phyloP scores from a whole-genome alignment of 2,797 vertebrate genomes.

The Limnodromus scolopaceus region DNA sequence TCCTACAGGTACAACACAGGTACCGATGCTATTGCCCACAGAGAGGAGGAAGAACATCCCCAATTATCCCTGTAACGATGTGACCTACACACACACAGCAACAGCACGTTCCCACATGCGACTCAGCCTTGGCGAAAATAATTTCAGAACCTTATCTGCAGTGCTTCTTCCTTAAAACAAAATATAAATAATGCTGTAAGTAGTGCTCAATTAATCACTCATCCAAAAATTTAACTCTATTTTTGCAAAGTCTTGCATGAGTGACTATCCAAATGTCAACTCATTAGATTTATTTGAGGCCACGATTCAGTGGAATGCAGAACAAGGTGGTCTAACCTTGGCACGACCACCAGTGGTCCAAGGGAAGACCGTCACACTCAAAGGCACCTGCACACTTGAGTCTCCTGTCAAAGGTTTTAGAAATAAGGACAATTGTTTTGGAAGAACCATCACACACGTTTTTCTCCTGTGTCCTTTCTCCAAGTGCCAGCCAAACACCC shows the following conservation, averaged over 20 bases:
- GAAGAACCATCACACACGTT: background rate
- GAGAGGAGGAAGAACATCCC: background rate
- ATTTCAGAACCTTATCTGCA: background rate
- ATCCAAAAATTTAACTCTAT: rapidly evolving
- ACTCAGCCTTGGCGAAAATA: background rate
- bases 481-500: background rate
- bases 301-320: background rate
- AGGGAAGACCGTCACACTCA: rapidly evolving
- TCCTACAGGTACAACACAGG: background rate
- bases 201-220: background rate
- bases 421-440: background rate
- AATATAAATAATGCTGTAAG: background rate
- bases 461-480: background rate
- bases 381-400: background rate
- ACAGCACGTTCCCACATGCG: rapidly evolving
- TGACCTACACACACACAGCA: rapidly evolving
- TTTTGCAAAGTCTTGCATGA: background rate
- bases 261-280: background rate
- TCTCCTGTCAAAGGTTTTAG: background rate
- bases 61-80: rapidly evolving
- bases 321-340: rapidly evolving
- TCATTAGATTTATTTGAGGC: rapidly evolving
- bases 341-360: rapidly evolving
- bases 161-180: background rate
- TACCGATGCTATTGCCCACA: no score